Evolutionary conservation across 2,888 invertebrate genomes (phyloP).

Genomic region (Graphium colonna): DNA sequence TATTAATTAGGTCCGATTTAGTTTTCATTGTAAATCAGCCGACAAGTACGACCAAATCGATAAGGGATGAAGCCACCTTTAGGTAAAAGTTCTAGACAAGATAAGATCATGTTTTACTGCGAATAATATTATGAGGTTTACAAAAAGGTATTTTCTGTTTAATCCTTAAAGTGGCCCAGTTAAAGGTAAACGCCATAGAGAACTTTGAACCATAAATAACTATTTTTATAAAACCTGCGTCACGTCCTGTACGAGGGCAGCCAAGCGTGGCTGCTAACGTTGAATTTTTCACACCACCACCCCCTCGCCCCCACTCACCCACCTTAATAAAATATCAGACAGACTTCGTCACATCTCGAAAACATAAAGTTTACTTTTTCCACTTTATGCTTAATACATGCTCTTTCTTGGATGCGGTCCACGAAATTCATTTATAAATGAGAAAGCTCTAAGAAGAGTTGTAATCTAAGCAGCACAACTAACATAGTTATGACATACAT

Average conservation of each 20-base stretch:
- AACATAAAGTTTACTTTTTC: slow-evolving; percentile 30
- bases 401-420: neutral
- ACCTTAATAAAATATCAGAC: slow-evolving; percentile 63
- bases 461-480: no score
- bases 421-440: no score
- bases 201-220: slow-evolving; percentile 36
- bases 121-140: no score
- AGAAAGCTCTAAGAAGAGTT: no score
- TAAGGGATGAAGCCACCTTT: no score
- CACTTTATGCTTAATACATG: slow-evolving; percentile 14
- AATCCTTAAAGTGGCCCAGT: slow-evolving; percentile 15
- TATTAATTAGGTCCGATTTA: neutral
- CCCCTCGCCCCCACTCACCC: slow-evolving; percentile 38
- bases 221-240: slow-evolving; percentile 49
- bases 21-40: no score
- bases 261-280: slow-evolving; percentile 42
- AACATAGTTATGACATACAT: no score
- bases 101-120: no score
- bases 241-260: slow-evolving; percentile 43
- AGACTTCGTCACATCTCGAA: slow-evolving; percentile 67
- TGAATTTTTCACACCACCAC: slow-evolving; percentile 64
- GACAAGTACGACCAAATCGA: no score
- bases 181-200: slow-evolving; percentile 21
- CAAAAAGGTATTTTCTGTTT: neutral
- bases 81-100: no score